A percentile compares a stretch with the other conserved stretches of the same genome.
These are phyloP conservation scores for Halcyon leucocephala DNA, from an alignment of 2,797 vertebrate genomes.

Conservation along the genomic window DNA sequence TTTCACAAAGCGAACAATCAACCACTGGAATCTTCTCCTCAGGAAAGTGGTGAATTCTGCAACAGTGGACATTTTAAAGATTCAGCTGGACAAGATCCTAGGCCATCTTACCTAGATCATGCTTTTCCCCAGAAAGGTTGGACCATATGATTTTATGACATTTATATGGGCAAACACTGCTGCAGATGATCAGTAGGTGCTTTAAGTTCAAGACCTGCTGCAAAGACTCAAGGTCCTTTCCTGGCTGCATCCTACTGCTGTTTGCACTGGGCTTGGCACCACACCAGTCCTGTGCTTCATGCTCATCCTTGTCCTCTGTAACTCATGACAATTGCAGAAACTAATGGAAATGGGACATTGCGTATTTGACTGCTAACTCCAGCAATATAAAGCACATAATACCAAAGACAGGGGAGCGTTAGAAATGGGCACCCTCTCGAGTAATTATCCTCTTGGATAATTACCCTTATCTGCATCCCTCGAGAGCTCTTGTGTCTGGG, in stretches of 20 bases:
- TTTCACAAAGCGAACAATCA: neutral
- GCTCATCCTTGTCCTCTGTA: fast-evolving
- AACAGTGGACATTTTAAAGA: neutral
- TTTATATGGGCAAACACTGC: neutral
- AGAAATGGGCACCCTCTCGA: neutral
- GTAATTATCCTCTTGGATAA: neutral
- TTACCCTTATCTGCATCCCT: neutral
- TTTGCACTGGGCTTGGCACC: neutral
- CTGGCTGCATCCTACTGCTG: neutral
- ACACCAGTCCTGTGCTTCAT: fast-evolving
- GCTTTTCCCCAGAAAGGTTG: neutral
- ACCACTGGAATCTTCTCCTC: neutral
- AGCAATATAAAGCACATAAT: fast-evolving
- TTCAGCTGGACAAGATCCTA: neutral
- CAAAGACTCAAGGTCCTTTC: neutral
- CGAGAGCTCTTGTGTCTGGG: neutral
- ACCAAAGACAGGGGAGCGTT: neutral
- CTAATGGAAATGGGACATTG: neutral
- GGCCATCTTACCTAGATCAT: neutral
- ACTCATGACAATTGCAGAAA: neutral
- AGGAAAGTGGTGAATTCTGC: neutral
- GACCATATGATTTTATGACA: neutral
- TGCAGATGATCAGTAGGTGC: neutral
- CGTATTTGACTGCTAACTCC: neutral
- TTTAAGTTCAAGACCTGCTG: neutral